A percentile compares a stretch with the other conserved stretches of the same genome.
Conservation (phyloP, 2,797 vertebrate species). For the Hephaestus fuliginosus region DNA sequence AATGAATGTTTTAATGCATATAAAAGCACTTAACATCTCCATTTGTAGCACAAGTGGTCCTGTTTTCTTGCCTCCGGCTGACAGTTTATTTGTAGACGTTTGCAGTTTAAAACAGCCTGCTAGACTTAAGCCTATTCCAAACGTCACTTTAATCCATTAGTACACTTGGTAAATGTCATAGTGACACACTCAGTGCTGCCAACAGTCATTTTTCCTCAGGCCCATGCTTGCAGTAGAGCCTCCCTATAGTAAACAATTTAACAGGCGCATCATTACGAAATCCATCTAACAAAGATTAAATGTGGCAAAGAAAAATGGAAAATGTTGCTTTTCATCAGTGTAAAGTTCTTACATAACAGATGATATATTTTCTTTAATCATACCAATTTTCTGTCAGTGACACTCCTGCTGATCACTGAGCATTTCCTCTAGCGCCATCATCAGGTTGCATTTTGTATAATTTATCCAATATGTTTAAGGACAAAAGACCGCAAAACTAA, state of each 20-base stretch:
- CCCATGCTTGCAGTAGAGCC: constrained; percentile 1
- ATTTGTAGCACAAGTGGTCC: constrained; percentile 34
- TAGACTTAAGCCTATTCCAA: constrained; percentile 26
- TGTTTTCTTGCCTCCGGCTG: constrained; percentile 15
- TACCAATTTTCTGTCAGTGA: background rate
- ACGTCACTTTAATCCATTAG: constrained; percentile 59
- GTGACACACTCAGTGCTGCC: constrained; percentile 26
- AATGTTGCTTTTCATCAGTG: background rate
- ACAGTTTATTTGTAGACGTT: constrained; percentile 22
- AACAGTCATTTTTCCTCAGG: constrained; percentile 20
- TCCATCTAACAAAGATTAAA: background rate
- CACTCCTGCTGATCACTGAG: background rate
- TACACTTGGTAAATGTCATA: constrained; percentile 49
- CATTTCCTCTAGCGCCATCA: background rate
- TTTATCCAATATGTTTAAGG: background rate
- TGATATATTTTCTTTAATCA: background rate
- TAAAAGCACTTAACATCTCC: constrained; percentile 49
- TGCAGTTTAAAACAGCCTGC: constrained; percentile 40
- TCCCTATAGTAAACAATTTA: background rate
- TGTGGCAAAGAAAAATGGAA: background rate
- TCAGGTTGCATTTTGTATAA: too few relatives aligned
- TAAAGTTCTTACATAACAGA: background rate
- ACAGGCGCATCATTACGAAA: background rate
- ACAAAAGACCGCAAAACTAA: background rate
- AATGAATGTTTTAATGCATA: constrained; percentile 35